A percentile compares a stretch with the other conserved stretches of the same genome.
These are phyloP conservation scores for Heliconius congener DNA, from an alignment of 1,140 invertebrate species.

Conservation along the genomic window DNA sequence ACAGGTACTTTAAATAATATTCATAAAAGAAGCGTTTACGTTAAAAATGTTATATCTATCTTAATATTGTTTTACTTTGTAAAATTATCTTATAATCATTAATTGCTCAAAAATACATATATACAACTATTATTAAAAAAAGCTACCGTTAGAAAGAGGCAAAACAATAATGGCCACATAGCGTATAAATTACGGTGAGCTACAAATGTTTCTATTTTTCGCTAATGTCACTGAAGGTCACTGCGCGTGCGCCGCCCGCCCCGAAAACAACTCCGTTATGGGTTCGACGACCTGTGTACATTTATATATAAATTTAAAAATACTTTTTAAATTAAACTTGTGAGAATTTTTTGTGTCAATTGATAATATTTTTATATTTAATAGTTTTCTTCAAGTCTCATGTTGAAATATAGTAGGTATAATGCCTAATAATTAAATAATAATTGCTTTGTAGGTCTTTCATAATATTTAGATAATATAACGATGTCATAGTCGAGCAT, in stretches of 20 bases:
- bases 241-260: slow-evolving; percentile 62
- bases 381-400: background rate
- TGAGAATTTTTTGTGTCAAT: background rate
- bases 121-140: background rate
- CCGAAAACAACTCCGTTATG: slow-evolving; percentile 58
- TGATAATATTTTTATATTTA: background rate
- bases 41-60: background rate
- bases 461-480: slow-evolving; percentile 3
- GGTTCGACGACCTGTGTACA: slow-evolving; percentile 49
- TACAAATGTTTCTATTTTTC: slow-evolving; percentile 50
- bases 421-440: background rate
- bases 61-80: background rate
- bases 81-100: background rate
- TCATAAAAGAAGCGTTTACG: background rate
- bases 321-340: slow-evolving; percentile 25
- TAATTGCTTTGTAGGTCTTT: background rate
- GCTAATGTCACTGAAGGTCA: slow-evolving; percentile 68
- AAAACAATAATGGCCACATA: background rate
- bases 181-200: slow-evolving; percentile 16
- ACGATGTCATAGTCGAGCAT: background rate
- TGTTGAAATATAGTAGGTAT: background rate
- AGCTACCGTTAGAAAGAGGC: background rate
- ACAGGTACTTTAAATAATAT: background rate
- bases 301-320: slow-evolving; percentile 31
- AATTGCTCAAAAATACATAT: background rate